Base-by-base conservation (phyloP, 1,140 invertebrate genomes). In the Zaprionus nigranus region DNA sequence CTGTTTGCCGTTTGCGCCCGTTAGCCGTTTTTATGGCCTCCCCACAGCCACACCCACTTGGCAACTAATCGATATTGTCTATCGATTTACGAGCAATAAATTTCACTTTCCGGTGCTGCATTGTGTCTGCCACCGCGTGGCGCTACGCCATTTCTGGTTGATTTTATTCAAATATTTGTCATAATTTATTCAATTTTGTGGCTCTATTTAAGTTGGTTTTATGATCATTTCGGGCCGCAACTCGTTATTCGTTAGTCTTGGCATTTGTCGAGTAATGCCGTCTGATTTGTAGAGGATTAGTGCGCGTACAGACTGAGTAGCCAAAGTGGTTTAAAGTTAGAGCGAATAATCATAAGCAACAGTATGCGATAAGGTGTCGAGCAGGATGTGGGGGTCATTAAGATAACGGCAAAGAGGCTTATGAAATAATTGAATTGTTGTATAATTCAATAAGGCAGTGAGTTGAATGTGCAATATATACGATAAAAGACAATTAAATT, bases 41-140 rank as follows among this genome's bases (percentile, higher is more conserved):
- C 69, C 54, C 54, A 34, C 67, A 70, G 81, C 84, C 84, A 88
- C 84, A 88, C 84, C 84, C 85, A 88, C 85, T 60, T 22, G 63
- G 56, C 77, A 88, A 79, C 81, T 88, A 88, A 88, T 88, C 85
- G 84, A 88, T 88, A 88, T 88, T 90, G 84, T 90, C 78, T 88
- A 81, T 65, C 53, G 80, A 90, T 88, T 88, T 88, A 88, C 67
- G 84, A 78, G 54, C 85, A 81, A 88, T 88, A 88, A 88, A 88
- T 88, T 88, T 88, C 84, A 88, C 84, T 88, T 90, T 88, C 81
- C 74, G 78, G 78, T 73, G 81, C 74, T 88, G 84, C 53, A 68
- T 76, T 80, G 59, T 76, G 62, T 64, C 43, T 53, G 61, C 57
- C 59, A 57, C 60, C 56, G 75, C 64, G 62, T 80, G 78, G 78